phyloP scores from a whole-genome alignment of 2,113 vertebrate genomes.

The Diadophis punctatus region DNA sequence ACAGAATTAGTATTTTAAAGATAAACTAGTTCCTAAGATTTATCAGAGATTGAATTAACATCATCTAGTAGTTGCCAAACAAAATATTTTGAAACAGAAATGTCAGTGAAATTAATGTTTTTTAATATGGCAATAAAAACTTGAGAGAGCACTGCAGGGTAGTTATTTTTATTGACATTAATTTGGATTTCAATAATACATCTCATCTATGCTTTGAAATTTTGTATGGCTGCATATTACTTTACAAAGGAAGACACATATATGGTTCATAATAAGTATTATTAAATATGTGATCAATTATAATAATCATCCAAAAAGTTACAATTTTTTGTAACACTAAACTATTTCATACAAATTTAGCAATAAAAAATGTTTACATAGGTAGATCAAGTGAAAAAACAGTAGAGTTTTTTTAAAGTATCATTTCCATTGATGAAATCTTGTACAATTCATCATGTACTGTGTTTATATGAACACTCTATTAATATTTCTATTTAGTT shows the following conservation, averaged over 20 bases:
- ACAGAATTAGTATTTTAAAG: conserved; percentile 57
- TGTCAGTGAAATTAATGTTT: conserved; percentile 54
- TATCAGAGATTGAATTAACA: conserved; percentile 58
- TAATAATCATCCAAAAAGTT: neutral
- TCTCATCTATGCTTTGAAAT: neutral
- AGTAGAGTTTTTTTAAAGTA: neutral
- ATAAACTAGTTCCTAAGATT: conserved; percentile 22
- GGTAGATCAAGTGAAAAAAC: neutral
- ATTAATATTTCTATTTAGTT: neutral
- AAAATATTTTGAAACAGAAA: conserved; percentile 57
- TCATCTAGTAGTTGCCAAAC: conserved; percentile 64
- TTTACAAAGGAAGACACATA: neutral
- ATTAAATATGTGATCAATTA: neutral
- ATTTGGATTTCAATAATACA: neutral
- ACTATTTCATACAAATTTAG: neutral
- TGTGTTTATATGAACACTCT: neutral
- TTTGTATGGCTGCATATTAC: neutral
- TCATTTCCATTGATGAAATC: neutral
- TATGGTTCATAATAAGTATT: neutral
- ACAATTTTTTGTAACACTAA: neutral
- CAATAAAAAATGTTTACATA: neutral
- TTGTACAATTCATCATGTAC: neutral
- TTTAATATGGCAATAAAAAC: conserved; percentile 35
- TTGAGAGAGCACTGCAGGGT: conserved; percentile 21
- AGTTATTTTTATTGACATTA: neutral